These are phyloP conservation scores for Percopsis transmontana DNA, from an alignment of 2,113 vertebrate genomes.

Conservation along the genomic window DNA sequence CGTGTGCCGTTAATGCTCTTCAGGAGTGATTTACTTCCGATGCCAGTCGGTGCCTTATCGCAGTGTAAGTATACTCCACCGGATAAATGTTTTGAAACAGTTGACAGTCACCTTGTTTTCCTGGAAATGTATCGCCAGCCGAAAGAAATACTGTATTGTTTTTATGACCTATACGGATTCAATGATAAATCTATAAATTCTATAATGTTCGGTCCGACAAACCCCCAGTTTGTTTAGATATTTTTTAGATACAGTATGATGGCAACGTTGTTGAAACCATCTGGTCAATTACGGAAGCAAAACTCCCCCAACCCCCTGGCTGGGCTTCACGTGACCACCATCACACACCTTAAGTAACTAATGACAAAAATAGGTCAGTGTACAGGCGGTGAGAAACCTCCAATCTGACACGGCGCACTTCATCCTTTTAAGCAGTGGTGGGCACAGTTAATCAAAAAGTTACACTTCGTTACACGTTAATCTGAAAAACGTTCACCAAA, in stretches of 20 bases:
- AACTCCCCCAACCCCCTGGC: slow-evolving; percentile 43
- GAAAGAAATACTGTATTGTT: background rate
- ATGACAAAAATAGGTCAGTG: background rate
- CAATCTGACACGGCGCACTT: slow-evolving; percentile 6
- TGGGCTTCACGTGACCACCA: slow-evolving; percentile 2
- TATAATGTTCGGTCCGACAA: too few species aligned
- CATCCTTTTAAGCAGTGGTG: too few species aligned
- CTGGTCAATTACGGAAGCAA: slow-evolving; percentile 32
- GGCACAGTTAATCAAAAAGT: too few species aligned
- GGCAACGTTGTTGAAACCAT: slow-evolving; percentile 27
- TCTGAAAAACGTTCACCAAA: too few species aligned
- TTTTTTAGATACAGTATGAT: too few species aligned
- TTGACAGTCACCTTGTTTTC: slow-evolving; percentile 36
- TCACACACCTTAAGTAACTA: slow-evolving; percentile 1
- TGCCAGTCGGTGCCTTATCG: slow-evolving; percentile 54
- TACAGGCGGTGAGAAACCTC: background rate
- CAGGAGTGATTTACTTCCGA: slow-evolving; percentile 60
- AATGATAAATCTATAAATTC: too few species aligned
- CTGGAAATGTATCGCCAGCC: slow-evolving; percentile 14
- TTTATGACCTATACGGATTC: too few species aligned
- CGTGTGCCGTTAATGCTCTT: slow-evolving; percentile 57
- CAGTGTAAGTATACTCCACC: slow-evolving; percentile 32
- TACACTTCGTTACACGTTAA: too few species aligned
- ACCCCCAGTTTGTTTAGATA: too few species aligned
- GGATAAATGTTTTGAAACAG: slow-evolving; percentile 35